phyloP scores from a whole-genome alignment of 92 coral and sea anemone species.

The Phenganax stokvisi region DNA sequence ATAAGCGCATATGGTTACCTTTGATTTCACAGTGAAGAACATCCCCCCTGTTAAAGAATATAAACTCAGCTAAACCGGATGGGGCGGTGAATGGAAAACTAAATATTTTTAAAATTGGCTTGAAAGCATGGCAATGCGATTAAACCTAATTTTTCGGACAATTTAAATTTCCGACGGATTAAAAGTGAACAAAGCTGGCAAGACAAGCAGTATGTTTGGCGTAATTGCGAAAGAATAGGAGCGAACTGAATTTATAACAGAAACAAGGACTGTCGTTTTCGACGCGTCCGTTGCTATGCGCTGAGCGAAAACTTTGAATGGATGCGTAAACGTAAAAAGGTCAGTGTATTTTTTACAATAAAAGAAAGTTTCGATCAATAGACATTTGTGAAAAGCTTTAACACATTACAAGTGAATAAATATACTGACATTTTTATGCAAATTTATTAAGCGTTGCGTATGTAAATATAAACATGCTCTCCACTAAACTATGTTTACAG shows the following conservation, averaged over 20 bases:
- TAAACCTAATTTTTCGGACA: neutral
- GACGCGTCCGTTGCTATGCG: conserved; percentile 22
- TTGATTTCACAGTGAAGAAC: neutral
- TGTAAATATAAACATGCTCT: neutral
- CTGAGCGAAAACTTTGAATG: conserved; percentile 12
- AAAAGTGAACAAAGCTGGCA: neutral
- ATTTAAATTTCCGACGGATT: conserved; percentile 19
- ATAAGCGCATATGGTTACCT: no score
- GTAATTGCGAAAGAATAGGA: conserved; percentile 4
- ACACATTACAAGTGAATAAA: neutral
- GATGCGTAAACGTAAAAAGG: conserved; percentile 8
- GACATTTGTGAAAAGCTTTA: neutral
- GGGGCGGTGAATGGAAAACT: neutral
- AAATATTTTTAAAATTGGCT: neutral
- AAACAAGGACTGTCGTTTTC: neutral
- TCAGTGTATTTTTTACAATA: no score
- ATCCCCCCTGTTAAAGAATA: neutral
- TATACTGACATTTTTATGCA: neutral
- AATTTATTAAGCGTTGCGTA: neutral
- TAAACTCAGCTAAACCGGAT: neutral
- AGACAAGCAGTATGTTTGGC: neutral
- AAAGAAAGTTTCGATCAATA: neutral
- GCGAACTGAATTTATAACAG: neutral
- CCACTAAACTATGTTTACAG: conserved; percentile 12
- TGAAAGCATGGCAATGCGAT: conserved; percentile 1